Evolutionary conservation across 2,797 vertebrate species (phyloP).

Genomic region (Mus minutoides): DNA sequence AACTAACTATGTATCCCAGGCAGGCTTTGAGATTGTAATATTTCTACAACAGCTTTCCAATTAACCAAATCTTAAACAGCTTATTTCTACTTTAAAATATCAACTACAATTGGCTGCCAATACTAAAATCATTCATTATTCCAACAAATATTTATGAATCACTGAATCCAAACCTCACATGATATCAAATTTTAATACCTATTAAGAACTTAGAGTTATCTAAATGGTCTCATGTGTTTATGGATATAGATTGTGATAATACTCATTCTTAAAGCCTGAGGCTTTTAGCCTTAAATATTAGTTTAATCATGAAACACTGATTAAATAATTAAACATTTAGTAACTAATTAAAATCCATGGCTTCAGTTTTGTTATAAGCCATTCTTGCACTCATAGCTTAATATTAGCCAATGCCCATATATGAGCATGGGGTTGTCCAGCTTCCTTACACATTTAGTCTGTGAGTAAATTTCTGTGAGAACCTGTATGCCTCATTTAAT

Average conservation of each 20-base stretch:
- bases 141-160: neutral
- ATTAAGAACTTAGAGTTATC: neutral
- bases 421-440: neutral
- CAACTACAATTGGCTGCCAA: neutral
- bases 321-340: constrained; percentile 1
- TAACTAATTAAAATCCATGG: neutral
- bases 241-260: neutral
- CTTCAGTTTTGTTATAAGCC: neutral
- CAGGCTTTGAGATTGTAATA: neutral
- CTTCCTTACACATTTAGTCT: neutral
- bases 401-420: neutral
- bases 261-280: neutral
- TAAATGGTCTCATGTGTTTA: neutral
- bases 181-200: neutral
- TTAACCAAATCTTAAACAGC: neutral
- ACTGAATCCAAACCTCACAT: neutral
- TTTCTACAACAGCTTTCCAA: neutral
- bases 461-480: neutral
- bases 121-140: neutral
- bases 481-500: neutral
- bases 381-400: neutral
- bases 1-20: neutral
- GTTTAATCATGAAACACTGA: neutral
- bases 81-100: neutral
- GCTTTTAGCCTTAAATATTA: neutral